Percentiles rank a stretch among this genome's conserved stretches.
Evolutionary conservation across 1,140 invertebrate species (phyloP).

Genomic region (Neomicropteryx cornuta): DNA sequence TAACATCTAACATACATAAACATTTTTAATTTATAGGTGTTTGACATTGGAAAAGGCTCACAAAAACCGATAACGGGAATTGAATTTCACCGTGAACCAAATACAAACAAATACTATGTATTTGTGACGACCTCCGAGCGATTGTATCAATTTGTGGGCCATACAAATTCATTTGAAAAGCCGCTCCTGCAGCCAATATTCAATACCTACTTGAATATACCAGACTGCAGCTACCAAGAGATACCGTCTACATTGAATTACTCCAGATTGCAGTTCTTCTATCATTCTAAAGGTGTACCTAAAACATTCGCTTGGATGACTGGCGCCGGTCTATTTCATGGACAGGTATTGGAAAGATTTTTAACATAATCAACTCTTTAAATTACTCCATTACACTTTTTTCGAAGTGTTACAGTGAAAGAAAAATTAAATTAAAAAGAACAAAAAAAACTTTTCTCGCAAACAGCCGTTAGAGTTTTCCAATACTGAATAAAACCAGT

Average conservation of each 20-base stretch:
- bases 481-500: too few species aligned
- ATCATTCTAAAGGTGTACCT: constrained; percentile 50
- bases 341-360: constrained; percentile 40
- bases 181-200: constrained; percentile 75
- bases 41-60: constrained; percentile 68
- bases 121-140: constrained; percentile 73
- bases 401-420: too few species aligned
- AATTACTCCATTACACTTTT: constrained; percentile 48
- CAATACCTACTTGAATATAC: constrained; percentile 62
- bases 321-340: constrained; percentile 58
- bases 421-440: too few species aligned
- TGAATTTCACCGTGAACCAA: constrained; percentile 65
- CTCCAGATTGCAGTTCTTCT: constrained; percentile 71
- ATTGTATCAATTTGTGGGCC: constrained; percentile 79
- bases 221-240: constrained; percentile 64
- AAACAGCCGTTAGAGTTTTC: too few species aligned
- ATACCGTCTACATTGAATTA: constrained; percentile 63
- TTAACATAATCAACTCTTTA: constrained; percentile 15
- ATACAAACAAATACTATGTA: constrained; percentile 62
- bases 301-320: constrained; percentile 82
- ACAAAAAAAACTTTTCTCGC: too few species aligned
- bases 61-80: constrained; percentile 76
- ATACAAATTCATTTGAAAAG: constrained; percentile 60
- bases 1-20: neutral
- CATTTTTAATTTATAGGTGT: constrained; percentile 49